Evolutionary conservation across 1,140 invertebrate genomes (phyloP), one percentile per base, ranked within the genome.

Genomic region (Temnothorax longispinosus): DNA sequence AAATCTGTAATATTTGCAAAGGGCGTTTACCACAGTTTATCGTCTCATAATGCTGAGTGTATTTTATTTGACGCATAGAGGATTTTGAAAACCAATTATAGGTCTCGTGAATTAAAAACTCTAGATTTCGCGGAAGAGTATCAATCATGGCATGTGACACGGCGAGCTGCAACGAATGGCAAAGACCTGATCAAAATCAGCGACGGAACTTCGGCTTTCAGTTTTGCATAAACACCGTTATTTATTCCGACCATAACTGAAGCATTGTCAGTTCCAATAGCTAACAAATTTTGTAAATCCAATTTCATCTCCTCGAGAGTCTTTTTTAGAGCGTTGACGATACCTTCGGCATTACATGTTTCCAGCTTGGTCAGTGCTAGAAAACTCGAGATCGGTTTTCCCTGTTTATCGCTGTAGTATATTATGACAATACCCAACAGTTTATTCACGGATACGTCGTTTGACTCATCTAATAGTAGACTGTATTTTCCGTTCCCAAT

Each of bases 1-100:
- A 65, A 60, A 65, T 7, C 13, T 41, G 18, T 44, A 21, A 11
- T 65, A 65, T 65, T 65, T 41, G 38, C 3, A 65, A 65, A 41
- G 64, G 38, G 1, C 10, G 18, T 65, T 11, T 3, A 38, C 64
- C 64, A 65, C 18, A 65, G 8, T 65, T 65, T 0, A 65, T 65
- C 8, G 64, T 41, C 18, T 65, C 38, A 18, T 65, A 65, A 65
- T 44, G 18, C 35, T 65, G 38, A 41, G 7, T 65, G 1, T 65
- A 65, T 65, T 65, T 65, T 41, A 65, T 11, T 65, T 65, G 64
- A 65, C 64, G n/a, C 3, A 41, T 11, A 41, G 64, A 8, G 38
- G 64, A 65, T 65, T 60, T 65, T 65, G 64, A 41, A 67, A 67
- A 67, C 64, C 64, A 67, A 67, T 67, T 67, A 67, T 67, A 67